Base-by-base conservation (phyloP, 2,113 vertebrate genomes). In the Crypturellus undulatus region DNA sequence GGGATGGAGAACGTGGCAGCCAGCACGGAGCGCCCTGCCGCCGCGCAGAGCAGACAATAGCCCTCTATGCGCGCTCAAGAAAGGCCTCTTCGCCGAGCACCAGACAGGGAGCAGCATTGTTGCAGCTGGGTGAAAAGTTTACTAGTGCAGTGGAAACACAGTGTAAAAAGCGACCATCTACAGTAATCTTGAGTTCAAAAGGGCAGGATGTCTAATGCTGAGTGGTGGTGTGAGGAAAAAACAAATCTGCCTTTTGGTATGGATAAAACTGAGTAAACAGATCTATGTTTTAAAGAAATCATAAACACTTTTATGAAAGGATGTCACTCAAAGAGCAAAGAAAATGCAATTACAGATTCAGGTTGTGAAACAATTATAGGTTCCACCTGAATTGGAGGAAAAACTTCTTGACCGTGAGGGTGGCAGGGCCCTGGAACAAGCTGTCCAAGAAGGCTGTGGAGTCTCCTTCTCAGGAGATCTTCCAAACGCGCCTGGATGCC, bases 101-200 rank as follows among this genome's bases (percentile, higher is more conserved):
- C 59, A 70, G 45, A 65, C 86, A 91, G 63, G 1, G 49, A 87
- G 32, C 24, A 38, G 63, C 60, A 54, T 71, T 94, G 79, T 79
- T 79, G 79, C 32, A 85, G n/a, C 28, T 78, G 91, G 45, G 56
- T 90, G 84, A 94, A 83, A 87, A 92, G 87, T 83, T 91, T 94
- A 70, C 24, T 59, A 67, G 42, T 67, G 75, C 30, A 77, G 64
- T 4, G 25, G 34, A 82, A 94, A 91, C 63, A 20, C 21, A 65
- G 36, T 59, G 49, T 32, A 14, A 71, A 95, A 87, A 72, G 65
- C n/a, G 12, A 45, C 30, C 9, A 7, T 9, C 21, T 0, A 1
- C 24, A 32, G 80, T 63, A 59, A 91, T 38, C 18, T 42, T 26
- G 67, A 73, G 67, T 83, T 92, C 67, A 42, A 43, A 84, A 89